phyloP scores from a whole-genome alignment of 2,888 invertebrate species.

The Aphrophora alni region DNA sequence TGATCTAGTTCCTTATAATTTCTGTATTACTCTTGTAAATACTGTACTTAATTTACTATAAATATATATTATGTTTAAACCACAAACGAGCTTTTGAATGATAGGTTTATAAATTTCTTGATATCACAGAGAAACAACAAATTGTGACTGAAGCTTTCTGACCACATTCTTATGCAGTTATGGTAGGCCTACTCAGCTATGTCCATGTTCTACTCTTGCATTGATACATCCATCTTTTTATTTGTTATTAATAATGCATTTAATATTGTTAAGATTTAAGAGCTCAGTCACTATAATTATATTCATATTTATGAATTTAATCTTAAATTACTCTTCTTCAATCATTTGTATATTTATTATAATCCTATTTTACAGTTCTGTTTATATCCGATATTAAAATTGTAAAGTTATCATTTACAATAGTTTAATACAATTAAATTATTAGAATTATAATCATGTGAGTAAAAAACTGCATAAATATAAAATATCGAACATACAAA shows the following conservation, averaged over 20 bases:
- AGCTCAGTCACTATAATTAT: not conserved
- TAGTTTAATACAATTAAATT: not conserved
- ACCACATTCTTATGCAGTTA: not conserved
- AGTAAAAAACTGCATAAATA: not conserved
- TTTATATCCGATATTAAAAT: not conserved
- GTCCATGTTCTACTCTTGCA: not conserved
- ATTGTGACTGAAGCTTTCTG: not conserved
- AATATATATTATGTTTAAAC: constrained; percentile 30
- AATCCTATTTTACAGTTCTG: not conserved
- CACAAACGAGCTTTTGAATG: constrained; percentile 43
- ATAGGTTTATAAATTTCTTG: constrained; percentile 14
- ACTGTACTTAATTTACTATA: constrained; percentile 46
- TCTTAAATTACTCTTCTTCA: not conserved
- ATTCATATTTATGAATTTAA: not conserved
- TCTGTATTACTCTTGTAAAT: constrained; percentile 40
- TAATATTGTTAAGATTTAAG: not conserved
- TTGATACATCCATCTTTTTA: constrained; percentile 32
- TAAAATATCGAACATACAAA: not conserved
- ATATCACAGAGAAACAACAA: constrained; percentile 10
- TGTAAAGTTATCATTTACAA: not conserved
- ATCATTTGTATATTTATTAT: not conserved
- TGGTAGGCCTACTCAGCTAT: not conserved
- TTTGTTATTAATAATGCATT: not conserved
- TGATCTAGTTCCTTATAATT: constrained; percentile 43
- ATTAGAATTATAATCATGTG: not conserved